Conservation (phyloP, 2,113 vertebrate species). For the Ascaphus truei region DNA sequence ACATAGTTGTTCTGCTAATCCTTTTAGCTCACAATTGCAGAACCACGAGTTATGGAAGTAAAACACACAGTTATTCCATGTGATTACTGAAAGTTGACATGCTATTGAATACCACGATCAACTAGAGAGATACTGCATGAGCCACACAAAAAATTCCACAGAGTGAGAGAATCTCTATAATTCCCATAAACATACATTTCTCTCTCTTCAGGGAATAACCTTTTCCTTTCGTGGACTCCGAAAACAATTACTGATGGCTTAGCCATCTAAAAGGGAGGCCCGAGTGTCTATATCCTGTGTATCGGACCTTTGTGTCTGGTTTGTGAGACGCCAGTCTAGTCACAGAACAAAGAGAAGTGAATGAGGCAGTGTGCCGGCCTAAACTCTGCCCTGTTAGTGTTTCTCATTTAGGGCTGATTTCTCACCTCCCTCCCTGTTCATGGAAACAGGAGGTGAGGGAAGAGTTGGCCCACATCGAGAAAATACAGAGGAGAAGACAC, state of each 20-base stretch:
- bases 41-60: neutral
- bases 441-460: neutral
- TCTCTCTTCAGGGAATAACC: neutral
- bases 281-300: slow-evolving; percentile 22
- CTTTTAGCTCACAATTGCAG: neutral
- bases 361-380: neutral
- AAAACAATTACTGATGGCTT: slow-evolving; percentile 17
- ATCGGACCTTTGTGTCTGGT: slow-evolving; percentile 7
- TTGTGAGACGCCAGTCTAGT: neutral
- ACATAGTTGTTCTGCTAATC: neutral
- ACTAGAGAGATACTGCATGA: too few species aligned
- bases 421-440: neutral
- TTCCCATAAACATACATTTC: neutral
- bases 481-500: neutral
- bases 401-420: neutral
- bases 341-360: neutral
- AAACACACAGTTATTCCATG: neutral
- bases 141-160: neutral
- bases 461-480: neutral
- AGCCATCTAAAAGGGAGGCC: neutral
- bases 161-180: neutral
- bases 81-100: too few species aligned
- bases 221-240: neutral
- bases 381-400: neutral
- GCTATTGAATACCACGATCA: too few species aligned